Evolutionary conservation across 2,113 vertebrate species (phyloP).

Genomic region (Canis aureus): DNA sequence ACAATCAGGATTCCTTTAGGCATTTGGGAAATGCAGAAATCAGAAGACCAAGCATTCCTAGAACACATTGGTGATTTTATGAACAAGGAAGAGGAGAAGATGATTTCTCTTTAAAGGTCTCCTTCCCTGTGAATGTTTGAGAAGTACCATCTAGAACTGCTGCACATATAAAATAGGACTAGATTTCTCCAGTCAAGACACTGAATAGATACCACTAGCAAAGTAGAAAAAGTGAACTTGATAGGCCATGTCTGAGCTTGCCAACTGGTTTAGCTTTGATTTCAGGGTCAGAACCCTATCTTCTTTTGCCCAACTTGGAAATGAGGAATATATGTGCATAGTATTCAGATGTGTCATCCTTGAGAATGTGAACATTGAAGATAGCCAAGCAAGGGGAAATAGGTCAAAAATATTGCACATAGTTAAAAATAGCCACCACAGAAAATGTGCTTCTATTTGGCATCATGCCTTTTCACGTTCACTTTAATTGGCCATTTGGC

Average conservation of each 20-base stretch:
- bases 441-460: constrained; percentile 42
- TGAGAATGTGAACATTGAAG: constrained; percentile 52
- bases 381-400: constrained; percentile 42
- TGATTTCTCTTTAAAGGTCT: neutral
- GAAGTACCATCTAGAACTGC: neutral
- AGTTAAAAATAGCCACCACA: constrained; percentile 65
- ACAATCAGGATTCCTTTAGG: neutral
- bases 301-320: constrained; percentile 54
- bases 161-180: neutral
- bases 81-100: neutral
- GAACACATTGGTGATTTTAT: neutral
- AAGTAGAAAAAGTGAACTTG: neutral
- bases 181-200: neutral
- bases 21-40: neutral
- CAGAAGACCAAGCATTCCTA: neutral
- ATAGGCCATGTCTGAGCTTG: neutral
- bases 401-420: constrained; percentile 62
- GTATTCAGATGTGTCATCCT: constrained; percentile 16
- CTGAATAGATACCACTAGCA: neutral
- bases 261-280: neutral
- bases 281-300: neutral
- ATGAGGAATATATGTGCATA: constrained; percentile 29
- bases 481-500: constrained; percentile 39
- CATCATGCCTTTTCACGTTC: neutral
- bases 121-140: neutral